These are phyloP conservation scores for Polylopha cassiicola DNA, from an alignment of 2,888 invertebrate species.

Conservation along the genomic window DNA sequence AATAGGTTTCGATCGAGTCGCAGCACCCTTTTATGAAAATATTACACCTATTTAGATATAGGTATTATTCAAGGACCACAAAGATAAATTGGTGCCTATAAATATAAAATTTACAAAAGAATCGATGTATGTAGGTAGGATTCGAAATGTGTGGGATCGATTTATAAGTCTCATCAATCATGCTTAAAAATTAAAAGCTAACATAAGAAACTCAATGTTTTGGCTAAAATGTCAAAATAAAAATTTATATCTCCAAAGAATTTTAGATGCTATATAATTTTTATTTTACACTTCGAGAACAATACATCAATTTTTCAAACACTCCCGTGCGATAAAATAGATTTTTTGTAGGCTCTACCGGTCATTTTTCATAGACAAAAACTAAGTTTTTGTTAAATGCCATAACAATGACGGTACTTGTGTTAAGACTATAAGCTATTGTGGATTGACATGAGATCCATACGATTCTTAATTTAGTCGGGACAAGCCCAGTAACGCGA, in stretches of 20 bases:
- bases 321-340: conserved; percentile 45
- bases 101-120: too few species aligned
- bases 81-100: too few species aligned
- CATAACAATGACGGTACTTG: conserved; percentile 16
- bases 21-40: too few species aligned
- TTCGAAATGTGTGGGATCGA: conserved; percentile 14
- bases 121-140: too few species aligned
- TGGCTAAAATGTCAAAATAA: conserved; percentile 66
- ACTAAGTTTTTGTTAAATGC: conserved; percentile 4
- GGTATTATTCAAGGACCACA: too few species aligned
- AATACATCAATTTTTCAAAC: conserved; percentile 58
- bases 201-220: conserved; percentile 61
- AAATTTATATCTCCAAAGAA: conserved; percentile 53
- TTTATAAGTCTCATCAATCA: conserved; percentile 58
- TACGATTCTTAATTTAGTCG: conserved; percentile 50
- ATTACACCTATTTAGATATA: too few species aligned
- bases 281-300: conserved; percentile 61
- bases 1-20: too few species aligned
- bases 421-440: conserved; percentile 23
- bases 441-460: conserved; percentile 44
- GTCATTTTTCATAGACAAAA: conserved; percentile 22
- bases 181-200: conserved; percentile 56
- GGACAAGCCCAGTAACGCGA: conserved; percentile 65
- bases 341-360: conserved; percentile 24
- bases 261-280: conserved; percentile 40